Evolutionary conservation across 2,113 vertebrate species (phyloP), one percentile per base, ranked within the genome.

Genomic region (Syngnathoides biaculeatus): DNA sequence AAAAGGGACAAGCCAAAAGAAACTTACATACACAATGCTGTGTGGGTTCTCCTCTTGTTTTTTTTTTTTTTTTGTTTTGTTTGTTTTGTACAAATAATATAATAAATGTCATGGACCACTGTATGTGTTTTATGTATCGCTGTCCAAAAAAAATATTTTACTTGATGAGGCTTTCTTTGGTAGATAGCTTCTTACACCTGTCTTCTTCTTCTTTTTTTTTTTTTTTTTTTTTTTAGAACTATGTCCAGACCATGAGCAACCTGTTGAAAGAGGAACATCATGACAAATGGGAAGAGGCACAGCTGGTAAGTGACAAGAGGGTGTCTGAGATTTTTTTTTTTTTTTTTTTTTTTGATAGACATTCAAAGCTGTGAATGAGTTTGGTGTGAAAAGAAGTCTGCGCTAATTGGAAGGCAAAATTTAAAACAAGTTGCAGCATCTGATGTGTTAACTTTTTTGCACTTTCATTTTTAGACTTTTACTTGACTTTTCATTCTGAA

Each of bases 261-360:
- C 84, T 99, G 71, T 85, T 99, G 79, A 94, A 93, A 0, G 96
- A 98, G 69, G 96, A 98, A 66, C 96, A 98, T 77, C 90, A 90
- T 62, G 95, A 95, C 43, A 98, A 96, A 87, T 99, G 97, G 97
- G 94, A 97, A 75, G 97, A 99, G 80, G 95, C 95, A 68, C 97
- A 97, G 72, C 92, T 94, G 95, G 97, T 99, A 91, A 7, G 95
- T 88, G 86, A 78, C 59, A 82, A 84, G 74, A 75, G 72, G 22
- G 65, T 78, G 74, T 67, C 17, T 20, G 15, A 58, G 7, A 38
- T 58, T 58, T 19, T 10, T 59, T 59, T 20, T 59, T 38, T 17
- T 22, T 35, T 35, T 35, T 35, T 35, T 3, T n/a, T n/a, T n/a
- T 67, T 62, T 56, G 45, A 14, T n/a, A 67, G 35, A 67, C 24